Evolutionary conservation across 2,888 invertebrate species (phyloP).

Genomic region (Hyalella azteca): DNA sequence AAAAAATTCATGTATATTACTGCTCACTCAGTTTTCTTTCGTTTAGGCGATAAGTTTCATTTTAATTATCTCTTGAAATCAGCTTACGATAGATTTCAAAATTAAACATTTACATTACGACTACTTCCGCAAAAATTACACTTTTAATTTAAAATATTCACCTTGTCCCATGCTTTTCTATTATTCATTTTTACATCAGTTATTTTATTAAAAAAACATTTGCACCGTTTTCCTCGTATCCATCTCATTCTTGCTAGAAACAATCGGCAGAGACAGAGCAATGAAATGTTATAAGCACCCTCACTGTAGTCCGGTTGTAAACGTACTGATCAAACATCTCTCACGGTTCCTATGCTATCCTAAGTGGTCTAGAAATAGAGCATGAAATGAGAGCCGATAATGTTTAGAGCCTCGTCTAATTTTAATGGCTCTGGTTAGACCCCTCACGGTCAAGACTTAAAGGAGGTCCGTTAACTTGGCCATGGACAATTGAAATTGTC

Average conservation of each 20-base stretch:
- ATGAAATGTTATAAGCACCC: not conserved
- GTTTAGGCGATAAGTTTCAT: too few relatives aligned
- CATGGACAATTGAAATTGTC: conserved; percentile 22
- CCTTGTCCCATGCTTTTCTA: too few relatives aligned
- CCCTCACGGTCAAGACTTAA: conserved; percentile 27
- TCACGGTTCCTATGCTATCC: not conserved
- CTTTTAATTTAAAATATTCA: too few relatives aligned
- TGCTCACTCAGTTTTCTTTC: too few relatives aligned
- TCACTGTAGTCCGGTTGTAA: not conserved
- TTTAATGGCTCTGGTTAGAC: conserved; percentile 35
- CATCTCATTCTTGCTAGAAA: too few relatives aligned
- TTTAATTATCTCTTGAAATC: too few relatives aligned
- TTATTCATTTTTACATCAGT: not conserved
- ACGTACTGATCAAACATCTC: conserved; percentile 19
- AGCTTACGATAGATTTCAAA: too few relatives aligned
- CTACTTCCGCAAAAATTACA: too few relatives aligned
- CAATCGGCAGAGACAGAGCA: not conserved
- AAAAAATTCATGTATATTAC: too few relatives aligned
- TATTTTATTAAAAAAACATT: not conserved
- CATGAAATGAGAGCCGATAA: conserved; percentile 30
- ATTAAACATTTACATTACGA: too few relatives aligned
- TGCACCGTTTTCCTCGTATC: not conserved
- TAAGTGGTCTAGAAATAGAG: conserved; percentile 7
- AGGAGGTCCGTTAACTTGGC: not conserved
- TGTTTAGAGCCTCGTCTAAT: conserved; percentile 36